Evolutionary conservation across 2,888 invertebrate species (phyloP).

Genomic region (Schizaphis graminum): DNA sequence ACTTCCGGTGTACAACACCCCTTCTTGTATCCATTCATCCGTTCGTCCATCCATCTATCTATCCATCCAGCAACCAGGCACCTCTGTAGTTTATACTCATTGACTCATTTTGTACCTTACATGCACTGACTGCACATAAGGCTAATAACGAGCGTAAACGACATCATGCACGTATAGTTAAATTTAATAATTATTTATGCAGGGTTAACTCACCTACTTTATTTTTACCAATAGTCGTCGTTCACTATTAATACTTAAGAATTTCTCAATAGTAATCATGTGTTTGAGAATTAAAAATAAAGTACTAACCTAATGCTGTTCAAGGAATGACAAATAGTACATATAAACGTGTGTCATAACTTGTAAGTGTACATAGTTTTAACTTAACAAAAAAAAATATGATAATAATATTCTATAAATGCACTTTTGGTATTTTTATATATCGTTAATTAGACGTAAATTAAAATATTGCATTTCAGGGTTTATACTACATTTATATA

Average conservation of each 20-base stretch:
- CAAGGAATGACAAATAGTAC: not conserved
- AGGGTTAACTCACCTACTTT: not conserved
- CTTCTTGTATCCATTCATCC: not conserved
- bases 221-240: not conserved
- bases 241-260: not conserved
- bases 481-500: not conserved
- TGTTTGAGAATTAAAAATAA: not conserved
- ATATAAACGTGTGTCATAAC: not conserved
- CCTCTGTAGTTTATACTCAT: not conserved
- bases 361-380: not conserved
- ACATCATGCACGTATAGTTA: not conserved
- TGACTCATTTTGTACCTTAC: not conserved
- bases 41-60: not conserved
- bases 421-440: too few relatives aligned
- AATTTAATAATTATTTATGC: not conserved
- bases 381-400: not conserved
- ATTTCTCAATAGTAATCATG: not conserved
- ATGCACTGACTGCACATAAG: not conserved
- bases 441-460: not conserved
- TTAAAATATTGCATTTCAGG: not conserved
- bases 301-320: not conserved
- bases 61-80: not conserved
- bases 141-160: not conserved
- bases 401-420: not conserved
- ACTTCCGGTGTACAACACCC: constrained; percentile 44